Percentiles rank a stretch among this genome's conserved stretches.
phyloP scores from a whole-genome alignment of 2,888 invertebrate genomes.

The Automeris io region DNA sequence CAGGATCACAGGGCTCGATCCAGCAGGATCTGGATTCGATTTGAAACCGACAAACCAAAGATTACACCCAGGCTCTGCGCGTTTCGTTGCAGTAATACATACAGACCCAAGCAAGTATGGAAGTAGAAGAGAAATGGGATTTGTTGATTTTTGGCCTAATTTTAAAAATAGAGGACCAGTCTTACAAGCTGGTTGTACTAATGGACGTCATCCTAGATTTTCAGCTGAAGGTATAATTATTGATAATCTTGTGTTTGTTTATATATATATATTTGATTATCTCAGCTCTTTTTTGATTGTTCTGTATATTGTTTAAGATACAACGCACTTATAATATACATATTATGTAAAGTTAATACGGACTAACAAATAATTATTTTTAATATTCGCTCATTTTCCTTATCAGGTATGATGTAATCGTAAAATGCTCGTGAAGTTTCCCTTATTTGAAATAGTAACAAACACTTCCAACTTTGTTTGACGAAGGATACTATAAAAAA shows the following conservation, averaged over 20 bases:
- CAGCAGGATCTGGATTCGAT: slow-evolving; percentile 49
- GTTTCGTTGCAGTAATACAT: slow-evolving; percentile 47
- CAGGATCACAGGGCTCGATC: slow-evolving; percentile 64
- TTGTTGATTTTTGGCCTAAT: slow-evolving; percentile 66
- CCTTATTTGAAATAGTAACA: too few species aligned
- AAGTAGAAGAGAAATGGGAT: slow-evolving; percentile 33
- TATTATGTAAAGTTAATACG: too few species aligned
- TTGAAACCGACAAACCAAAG: slow-evolving; percentile 28
- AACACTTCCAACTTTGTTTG: too few species aligned
- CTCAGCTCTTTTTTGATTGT: too few species aligned
- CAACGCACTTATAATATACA: too few species aligned
- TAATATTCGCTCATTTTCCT: too few species aligned
- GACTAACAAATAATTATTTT: too few species aligned
- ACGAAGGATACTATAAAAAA: too few species aligned
- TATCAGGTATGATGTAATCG: too few species aligned
- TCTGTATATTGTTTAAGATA: too few species aligned
- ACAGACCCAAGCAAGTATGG: slow-evolving; percentile 59
- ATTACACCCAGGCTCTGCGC: slow-evolving; percentile 43
- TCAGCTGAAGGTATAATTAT: slow-evolving; percentile 40
- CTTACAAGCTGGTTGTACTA: slow-evolving; percentile 51
- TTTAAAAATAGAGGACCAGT: slow-evolving; percentile 36
- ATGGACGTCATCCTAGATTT: slow-evolving; percentile 28
- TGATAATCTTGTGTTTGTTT: background rate
- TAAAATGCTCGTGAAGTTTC: too few species aligned
- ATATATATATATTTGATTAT: too few species aligned